Evolutionary conservation across 2,797 vertebrate species (phyloP).

Genomic region (Numenius phaeopus): DNA sequence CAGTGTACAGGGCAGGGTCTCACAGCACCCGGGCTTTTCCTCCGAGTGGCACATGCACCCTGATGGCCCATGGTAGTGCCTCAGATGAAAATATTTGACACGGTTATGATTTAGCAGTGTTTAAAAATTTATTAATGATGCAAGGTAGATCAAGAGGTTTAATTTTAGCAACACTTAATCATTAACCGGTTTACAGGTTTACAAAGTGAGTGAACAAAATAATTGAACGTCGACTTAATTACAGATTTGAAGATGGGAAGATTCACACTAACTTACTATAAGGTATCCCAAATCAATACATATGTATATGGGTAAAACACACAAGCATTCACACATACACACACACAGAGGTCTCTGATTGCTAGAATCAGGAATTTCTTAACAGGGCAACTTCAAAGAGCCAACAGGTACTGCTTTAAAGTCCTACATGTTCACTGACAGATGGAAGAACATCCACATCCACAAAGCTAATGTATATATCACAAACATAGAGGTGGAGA

Average conservation of each 20-base stretch:
- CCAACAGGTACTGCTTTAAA: not conserved
- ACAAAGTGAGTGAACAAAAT: not conserved
- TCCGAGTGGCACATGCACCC: accelerated
- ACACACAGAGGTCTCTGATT: not conserved
- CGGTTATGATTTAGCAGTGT: not conserved
- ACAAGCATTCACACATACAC: not conserved
- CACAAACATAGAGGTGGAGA: not conserved
- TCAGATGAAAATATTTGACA: not conserved
- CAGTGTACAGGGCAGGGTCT: not conserved
- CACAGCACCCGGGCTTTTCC: not conserved
- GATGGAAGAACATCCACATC: not conserved
- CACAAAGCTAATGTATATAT: not conserved
- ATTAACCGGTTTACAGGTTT: not conserved
- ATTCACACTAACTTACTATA: not conserved
- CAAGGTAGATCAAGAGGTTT: not conserved
- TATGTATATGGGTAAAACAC: not conserved
- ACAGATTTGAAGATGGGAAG: not conserved
- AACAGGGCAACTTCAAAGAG: not conserved
- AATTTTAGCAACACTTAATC: not conserved
- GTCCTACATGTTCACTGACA: not conserved
- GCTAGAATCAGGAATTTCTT: not conserved
- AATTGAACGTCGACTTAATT: not conserved
- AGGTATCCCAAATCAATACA: not conserved
- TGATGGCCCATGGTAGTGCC: not conserved
- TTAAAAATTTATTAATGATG: not conserved